A percentile compares a stretch with the other conserved stretches of the same genome.
Evolutionary conservation across 2,797 vertebrate genomes (phyloP).

Genomic region (Champsocephalus esox): DNA sequence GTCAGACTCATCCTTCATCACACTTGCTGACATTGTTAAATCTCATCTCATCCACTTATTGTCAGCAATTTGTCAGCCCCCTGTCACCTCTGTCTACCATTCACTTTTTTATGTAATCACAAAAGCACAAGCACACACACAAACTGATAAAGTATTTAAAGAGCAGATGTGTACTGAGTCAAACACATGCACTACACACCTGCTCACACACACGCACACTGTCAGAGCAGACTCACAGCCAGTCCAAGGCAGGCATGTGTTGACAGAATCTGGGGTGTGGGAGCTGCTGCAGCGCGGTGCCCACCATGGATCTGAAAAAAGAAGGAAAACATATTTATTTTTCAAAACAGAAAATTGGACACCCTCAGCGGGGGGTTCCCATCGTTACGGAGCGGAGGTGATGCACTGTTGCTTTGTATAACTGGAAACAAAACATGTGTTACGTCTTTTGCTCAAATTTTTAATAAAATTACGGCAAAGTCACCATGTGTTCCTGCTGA

Average conservation of each 20-base stretch:
- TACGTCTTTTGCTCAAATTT: background rate
- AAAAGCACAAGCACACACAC: slow-evolving; percentile 14
- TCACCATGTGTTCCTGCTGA: too few relatives aligned
- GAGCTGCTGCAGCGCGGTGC: slow-evolving; percentile 83
- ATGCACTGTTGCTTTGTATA: background rate
- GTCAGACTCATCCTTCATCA: too few relatives aligned
- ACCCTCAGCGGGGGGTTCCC: background rate
- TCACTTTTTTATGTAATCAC: background rate
- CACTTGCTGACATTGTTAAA: background rate
- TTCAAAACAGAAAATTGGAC: background rate
- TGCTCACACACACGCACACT: slow-evolving; percentile 41
- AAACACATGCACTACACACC: slow-evolving; percentile 43
- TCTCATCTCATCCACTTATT: slow-evolving; percentile 3
- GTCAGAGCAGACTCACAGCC: slow-evolving; percentile 82
- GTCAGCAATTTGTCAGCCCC: too few relatives aligned
- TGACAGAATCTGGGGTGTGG: slow-evolving; percentile 83
- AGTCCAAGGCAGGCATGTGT: slow-evolving; percentile 85
- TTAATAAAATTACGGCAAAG: too few relatives aligned
- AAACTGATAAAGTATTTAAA: background rate
- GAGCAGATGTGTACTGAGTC: slow-evolving; percentile 8
- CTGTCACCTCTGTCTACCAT: too few relatives aligned
- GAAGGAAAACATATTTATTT: slow-evolving; percentile 5
- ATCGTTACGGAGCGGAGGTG: background rate
- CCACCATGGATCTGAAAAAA: slow-evolving; percentile 85
- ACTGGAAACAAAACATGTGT: background rate